These are phyloP conservation scores for Spodoptera littoralis DNA, from an alignment of 2,888 invertebrate genomes.

Conservation along the genomic window DNA sequence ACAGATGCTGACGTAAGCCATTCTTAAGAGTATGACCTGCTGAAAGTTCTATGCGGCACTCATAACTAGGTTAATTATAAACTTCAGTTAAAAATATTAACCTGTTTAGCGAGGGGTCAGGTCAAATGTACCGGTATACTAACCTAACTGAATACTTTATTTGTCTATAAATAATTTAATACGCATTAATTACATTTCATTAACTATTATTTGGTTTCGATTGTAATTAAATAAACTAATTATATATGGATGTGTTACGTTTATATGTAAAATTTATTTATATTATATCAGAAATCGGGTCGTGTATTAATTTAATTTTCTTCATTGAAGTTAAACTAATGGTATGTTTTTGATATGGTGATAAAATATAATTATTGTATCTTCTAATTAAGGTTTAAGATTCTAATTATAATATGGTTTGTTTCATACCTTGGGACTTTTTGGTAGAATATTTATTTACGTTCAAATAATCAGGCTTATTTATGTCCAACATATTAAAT, in stretches of 20 bases:
- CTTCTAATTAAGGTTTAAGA: no score
- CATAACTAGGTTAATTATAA: conserved; percentile 46
- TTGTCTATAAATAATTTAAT: conserved; percentile 15
- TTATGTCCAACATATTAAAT: no score
- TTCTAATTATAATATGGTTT: no score
- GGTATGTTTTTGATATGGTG: no score
- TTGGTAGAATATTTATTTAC: not conserved
- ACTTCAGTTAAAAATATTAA: conserved; percentile 42
- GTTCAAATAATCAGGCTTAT: no score
- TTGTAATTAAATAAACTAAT: conserved; percentile 7
- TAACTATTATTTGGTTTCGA: conserved; percentile 15
- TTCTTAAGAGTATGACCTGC: conserved; percentile 15
- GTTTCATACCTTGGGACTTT: no score
- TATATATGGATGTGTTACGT: conserved; percentile 1
- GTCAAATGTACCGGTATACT: conserved; percentile 19
- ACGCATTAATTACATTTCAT: conserved; percentile 16
- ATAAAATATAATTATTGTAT: no score
- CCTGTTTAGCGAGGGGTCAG: conserved; percentile 31
- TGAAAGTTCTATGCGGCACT: conserved; percentile 21
- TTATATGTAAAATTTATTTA: no score
- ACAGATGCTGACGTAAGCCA: conserved; percentile 17
- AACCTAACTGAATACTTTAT: conserved; percentile 24
- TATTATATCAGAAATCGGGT: not conserved
- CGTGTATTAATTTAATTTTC: conserved; percentile 1
- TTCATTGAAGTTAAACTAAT: not conserved